Percentiles rank a stretch among this genome's conserved stretches.
These are phyloP conservation scores for Urechis unicinctus DNA, from an alignment of 2,888 invertebrate genomes.

Conservation along the genomic window DNA sequence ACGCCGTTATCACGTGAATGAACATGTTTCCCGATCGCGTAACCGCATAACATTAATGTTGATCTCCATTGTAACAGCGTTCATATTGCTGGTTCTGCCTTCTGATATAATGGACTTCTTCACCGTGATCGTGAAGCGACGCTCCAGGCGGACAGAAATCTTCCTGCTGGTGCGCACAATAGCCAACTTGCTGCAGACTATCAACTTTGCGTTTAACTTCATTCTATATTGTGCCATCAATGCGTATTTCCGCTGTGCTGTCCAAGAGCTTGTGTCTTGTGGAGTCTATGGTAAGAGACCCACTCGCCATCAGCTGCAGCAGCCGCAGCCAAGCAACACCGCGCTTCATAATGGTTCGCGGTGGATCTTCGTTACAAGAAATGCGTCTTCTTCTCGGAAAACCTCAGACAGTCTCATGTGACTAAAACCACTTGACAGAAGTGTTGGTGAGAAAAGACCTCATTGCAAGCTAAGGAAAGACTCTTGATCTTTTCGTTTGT, in stretches of 20 bases:
- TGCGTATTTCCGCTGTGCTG: neutral
- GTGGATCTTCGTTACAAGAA: too few relatives aligned
- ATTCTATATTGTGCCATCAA: neutral
- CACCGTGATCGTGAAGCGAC: neutral
- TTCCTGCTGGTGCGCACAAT: neutral
- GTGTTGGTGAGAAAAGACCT: too few relatives aligned
- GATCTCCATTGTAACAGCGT: neutral
- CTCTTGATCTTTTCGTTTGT: too few relatives aligned
- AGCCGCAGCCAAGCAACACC: too few relatives aligned
- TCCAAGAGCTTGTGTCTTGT: neutral
- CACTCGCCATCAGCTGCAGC: too few relatives aligned
- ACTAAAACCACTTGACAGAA: too few relatives aligned
- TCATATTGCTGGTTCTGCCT: neutral
- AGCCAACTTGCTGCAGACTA: neutral
- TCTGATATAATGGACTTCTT: neutral
- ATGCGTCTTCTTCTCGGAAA: too few relatives aligned
- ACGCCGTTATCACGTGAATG: neutral
- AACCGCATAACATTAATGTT: neutral
- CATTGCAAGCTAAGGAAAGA: too few relatives aligned
- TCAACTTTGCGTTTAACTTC: neutral
- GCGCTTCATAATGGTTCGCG: too few relatives aligned
- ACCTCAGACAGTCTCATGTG: too few relatives aligned
- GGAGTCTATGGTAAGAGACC: too few relatives aligned
- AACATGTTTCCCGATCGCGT: neutral
- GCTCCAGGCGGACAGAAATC: neutral